phyloP scores from a whole-genome alignment of 2,113 vertebrate genomes.

The Syngnathoides biaculeatus region DNA sequence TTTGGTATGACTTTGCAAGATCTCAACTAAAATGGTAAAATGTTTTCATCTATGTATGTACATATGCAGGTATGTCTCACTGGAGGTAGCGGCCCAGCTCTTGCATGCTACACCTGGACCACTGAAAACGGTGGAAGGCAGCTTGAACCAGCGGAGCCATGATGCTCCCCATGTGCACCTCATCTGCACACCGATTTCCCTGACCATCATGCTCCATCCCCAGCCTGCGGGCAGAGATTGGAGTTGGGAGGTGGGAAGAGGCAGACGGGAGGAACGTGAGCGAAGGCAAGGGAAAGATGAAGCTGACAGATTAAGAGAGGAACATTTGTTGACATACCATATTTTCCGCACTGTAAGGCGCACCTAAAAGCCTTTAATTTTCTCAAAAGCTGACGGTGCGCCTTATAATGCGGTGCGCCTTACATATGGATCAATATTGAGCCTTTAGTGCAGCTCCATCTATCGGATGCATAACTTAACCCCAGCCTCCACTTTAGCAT shows the following conservation, averaged over 20 bases:
- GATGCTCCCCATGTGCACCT: conserved; percentile 96
- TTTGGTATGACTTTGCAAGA: no score
- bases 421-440: no score
- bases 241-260: neutral
- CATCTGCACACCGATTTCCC: conserved; percentile 94
- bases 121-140: conserved; percentile 95
- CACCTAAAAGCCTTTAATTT: no score
- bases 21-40: neutral
- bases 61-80: conserved; percentile 72
- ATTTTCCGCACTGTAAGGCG: no score
- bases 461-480: no score
- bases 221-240: conserved; percentile 67
- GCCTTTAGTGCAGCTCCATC: no score
- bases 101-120: conserved; percentile 97
- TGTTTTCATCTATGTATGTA: neutral
- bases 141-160: conserved; percentile 98
- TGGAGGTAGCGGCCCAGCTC: conserved; percentile 91
- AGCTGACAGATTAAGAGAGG: conserved; percentile 28
- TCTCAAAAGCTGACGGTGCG: no score
- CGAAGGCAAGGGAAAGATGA: neutral
- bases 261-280: neutral
- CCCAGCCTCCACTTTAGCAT: no score
- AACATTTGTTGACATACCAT: conserved; percentile 21
- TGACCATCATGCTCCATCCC: conserved; percentile 98
- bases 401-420: no score